Evolutionary conservation across 2,888 invertebrate species (phyloP).

Genomic region (Tenthredo amoena): DNA sequence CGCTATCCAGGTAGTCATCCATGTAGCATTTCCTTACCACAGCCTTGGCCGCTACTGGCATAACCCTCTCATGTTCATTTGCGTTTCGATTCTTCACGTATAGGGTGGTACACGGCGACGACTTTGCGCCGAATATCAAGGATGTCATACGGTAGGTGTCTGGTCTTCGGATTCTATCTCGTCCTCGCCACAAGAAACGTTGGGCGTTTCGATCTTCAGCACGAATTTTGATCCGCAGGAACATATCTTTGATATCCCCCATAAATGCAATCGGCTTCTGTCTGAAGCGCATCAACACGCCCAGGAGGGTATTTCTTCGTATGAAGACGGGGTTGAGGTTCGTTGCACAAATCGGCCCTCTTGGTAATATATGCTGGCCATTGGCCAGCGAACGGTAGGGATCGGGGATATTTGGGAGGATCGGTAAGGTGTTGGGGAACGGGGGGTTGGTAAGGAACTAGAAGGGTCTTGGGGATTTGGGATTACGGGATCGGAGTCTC

Average conservation of each 20-base stretch:
- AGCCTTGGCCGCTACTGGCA: slow-evolving; percentile 61
- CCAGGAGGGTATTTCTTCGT: too few relatives aligned
- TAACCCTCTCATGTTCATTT: slow-evolving; percentile 48
- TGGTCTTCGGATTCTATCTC: slow-evolving; percentile 29
- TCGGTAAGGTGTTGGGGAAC: too few relatives aligned
- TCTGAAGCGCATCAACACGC: slow-evolving; percentile 66
- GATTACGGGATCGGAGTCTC: too few relatives aligned
- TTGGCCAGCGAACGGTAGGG: too few relatives aligned
- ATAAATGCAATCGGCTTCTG: slow-evolving; percentile 68
- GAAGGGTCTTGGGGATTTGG: too few relatives aligned
- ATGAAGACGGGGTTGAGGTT: too few relatives aligned
- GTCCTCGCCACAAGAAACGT: slow-evolving; percentile 54
- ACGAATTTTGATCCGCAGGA: slow-evolving; percentile 64
- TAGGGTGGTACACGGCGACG: too few relatives aligned
- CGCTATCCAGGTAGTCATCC: slow-evolving; percentile 65
- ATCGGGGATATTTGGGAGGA: too few relatives aligned
- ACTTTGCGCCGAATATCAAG: too few relatives aligned
- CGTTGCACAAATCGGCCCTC: too few relatives aligned
- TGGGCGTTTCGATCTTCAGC: slow-evolving; percentile 64
- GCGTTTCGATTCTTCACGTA: slow-evolving; percentile 66
- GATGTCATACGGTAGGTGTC: slow-evolving; percentile 62
- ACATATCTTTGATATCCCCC: slow-evolving; percentile 71
- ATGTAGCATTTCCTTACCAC: slow-evolving; percentile 66
- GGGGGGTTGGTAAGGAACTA: too few relatives aligned
- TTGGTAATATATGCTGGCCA: too few relatives aligned